Evolutionary conservation across 92 coral and sea anemone species (phyloP).

Genomic region (Metridium senile): DNA sequence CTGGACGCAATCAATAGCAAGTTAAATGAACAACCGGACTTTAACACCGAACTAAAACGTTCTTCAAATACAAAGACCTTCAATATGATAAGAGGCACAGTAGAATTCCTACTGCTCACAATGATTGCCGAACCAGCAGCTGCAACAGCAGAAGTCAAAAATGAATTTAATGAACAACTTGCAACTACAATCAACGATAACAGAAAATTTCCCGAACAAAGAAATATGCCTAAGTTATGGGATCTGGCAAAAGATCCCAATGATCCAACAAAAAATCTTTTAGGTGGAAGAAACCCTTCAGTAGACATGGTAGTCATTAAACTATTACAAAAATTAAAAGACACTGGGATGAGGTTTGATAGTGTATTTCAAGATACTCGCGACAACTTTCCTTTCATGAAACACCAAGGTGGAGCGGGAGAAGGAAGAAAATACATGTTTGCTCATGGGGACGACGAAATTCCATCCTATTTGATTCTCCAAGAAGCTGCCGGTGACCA

Average conservation of each 20-base stretch:
- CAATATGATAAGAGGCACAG: constrained; percentile 34
- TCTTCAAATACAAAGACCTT: neutral
- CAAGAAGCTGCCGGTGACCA: constrained; percentile 40
- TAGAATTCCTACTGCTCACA: constrained; percentile 49
- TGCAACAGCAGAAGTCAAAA: constrained; percentile 1
- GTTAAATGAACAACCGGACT: neutral
- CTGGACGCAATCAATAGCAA: neutral
- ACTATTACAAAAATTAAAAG: neutral
- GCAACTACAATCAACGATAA: neutral
- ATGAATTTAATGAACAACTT: neutral
- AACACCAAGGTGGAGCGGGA: neutral
- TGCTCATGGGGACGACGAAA: neutral
- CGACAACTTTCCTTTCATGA: neutral
- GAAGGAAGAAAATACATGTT: constrained; percentile 5
- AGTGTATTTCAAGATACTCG: neutral
- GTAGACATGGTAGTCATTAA: neutral
- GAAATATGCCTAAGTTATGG: neutral
- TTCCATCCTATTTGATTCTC: constrained; percentile 32
- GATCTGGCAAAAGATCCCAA: neutral
- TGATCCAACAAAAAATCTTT: neutral
- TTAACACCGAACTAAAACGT: neutral
- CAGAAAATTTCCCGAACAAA: neutral
- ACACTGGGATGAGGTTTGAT: neutral
- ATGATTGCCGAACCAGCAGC: neutral
- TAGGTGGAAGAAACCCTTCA: neutral